phyloP scores from a whole-genome alignment of 2,888 invertebrate species.

The Cabera pusaria region DNA sequence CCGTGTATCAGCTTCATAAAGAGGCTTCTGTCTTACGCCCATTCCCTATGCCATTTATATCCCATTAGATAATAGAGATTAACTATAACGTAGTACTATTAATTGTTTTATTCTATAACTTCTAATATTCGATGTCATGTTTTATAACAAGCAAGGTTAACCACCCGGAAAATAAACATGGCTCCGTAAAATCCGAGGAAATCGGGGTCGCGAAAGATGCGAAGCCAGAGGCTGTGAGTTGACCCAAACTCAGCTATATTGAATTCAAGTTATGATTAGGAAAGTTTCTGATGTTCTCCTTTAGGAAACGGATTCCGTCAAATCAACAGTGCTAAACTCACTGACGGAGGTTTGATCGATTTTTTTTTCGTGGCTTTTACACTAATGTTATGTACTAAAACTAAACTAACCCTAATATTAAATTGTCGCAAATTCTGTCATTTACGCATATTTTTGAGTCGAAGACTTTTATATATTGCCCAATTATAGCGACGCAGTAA shows the following conservation, averaged over 20 bases:
- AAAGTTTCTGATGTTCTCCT: slow-evolving; percentile 42
- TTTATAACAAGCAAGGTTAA: slow-evolving; percentile 56
- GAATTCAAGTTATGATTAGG: slow-evolving; percentile 67
- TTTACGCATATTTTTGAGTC: too few relatives aligned
- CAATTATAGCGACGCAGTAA: too few relatives aligned
- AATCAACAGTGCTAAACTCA: slow-evolving; percentile 31
- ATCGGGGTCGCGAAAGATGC: slow-evolving; percentile 48
- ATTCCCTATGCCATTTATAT: slow-evolving; percentile 3
- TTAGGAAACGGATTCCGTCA: slow-evolving; percentile 17
- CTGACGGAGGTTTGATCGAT: slow-evolving; percentile 6
- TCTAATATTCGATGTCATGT: slow-evolving; percentile 31
- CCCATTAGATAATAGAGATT: slow-evolving; percentile 6
- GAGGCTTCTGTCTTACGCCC: background rate
- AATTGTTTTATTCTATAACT: too few relatives aligned
- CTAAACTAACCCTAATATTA: too few relatives aligned
- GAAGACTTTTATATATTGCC: too few relatives aligned
- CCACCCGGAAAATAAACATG: slow-evolving; percentile 70
- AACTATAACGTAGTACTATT: too few relatives aligned
- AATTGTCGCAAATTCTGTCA: too few relatives aligned
- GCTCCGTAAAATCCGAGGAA: slow-evolving; percentile 54
- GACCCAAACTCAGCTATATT: slow-evolving; percentile 56
- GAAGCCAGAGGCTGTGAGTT: slow-evolving; percentile 55
- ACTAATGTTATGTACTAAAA: too few relatives aligned
- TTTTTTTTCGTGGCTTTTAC: too few relatives aligned
- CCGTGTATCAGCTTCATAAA: too few relatives aligned